Evolutionary conservation across 1,140 invertebrate genomes (phyloP), one percentile per base, ranked within the genome.

Genomic region (Bombus superbus): DNA sequence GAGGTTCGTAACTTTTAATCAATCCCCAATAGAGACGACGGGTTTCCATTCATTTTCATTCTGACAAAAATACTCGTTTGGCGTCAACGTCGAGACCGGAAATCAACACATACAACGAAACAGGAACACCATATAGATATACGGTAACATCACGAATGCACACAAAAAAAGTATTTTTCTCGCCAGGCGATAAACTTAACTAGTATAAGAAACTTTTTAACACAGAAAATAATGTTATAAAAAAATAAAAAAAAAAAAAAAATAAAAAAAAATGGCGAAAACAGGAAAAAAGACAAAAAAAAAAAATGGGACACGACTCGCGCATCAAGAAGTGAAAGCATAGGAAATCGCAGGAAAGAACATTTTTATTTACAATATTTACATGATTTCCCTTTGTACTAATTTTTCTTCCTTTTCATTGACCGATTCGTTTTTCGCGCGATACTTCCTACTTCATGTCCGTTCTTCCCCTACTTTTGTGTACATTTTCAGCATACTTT

Each of bases 341-440:
- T n/a, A 53, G 40, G 42, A 32, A 66, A 68, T 64, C 78, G 75
- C 82, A 40, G 77, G 74, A 85, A 35, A 77, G 15, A 78, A 84
- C 9, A 86, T 57, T 86, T 90, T 92, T 92, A 92, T 93, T 92
- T 92, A 92, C 90, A 91, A 71, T 92, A 92, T 92, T 87, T 93
- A 92, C 90, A 93, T 66, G 44, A 35, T 22, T 71, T 83, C 66
- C 13, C 25, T 35, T 80, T 68, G 38, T 38, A 42, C n/a, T 40
- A 40, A 74, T 40, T 35, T 47, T 47, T 35, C 18, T 38, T 53
- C 18, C 6, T 77, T 64, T 81, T 53, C 22, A 68, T 53, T 47
- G 10, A 57, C 47, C n/a, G 35, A 73, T 62, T 62, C 32, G 15
- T 15, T 71, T 79, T 22, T 77, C 59, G 35, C 35, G 68, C 40